Evolutionary conservation across 2,113 vertebrate genomes (phyloP), one percentile per base, ranked within the genome.

Genomic region (Anseranas semipalmata): DNA sequence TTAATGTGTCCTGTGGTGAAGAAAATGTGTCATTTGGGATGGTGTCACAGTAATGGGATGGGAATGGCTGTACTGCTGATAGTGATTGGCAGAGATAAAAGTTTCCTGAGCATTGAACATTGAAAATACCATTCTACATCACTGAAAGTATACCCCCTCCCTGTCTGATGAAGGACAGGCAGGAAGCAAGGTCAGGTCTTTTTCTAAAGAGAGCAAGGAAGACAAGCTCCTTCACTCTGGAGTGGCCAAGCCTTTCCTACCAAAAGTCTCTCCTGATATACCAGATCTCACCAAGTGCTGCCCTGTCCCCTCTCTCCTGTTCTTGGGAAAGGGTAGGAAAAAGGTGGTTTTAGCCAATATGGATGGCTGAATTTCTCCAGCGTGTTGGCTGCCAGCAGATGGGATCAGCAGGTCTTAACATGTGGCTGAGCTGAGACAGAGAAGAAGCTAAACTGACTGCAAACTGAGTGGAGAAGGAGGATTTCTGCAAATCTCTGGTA

Each of bases 1-100:
- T 24, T 71, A 60, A 43, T 0, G 1, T 1, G 0, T 24, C 22
- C 45, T 12, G n/a, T 30, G 28, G 43, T 7, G 12, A 48, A 52
- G 28, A 39, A 59, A 46, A 75, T 24, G 19, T 6, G 8, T 17
- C 62, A 50, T 39, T 35, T 62, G 58, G 46, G 45, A 32, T n/a
- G 46, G 10, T 48, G n/a, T 59, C 58, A 39, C 20, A 24, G 46
- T 19, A 50, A 32, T 48, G 75, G 27, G n/a, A 32, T 32, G 46
- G 59, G 45, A 37, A 32, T 6, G 9, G 28, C 35, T 39, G 28
- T 37, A 6, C 20, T 19, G 27, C 46, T 52, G 59, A 39, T 63
- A 62, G 28, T 13, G 8, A 32, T 63, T 12, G 37, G 59, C 45
- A 48, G 74, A 30, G n/a, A 28, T n/a, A 21, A 27, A 65, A 41